These are phyloP conservation scores for Candidula unifasciata DNA, from an alignment of 2,888 invertebrate genomes.

Conservation along the genomic window DNA sequence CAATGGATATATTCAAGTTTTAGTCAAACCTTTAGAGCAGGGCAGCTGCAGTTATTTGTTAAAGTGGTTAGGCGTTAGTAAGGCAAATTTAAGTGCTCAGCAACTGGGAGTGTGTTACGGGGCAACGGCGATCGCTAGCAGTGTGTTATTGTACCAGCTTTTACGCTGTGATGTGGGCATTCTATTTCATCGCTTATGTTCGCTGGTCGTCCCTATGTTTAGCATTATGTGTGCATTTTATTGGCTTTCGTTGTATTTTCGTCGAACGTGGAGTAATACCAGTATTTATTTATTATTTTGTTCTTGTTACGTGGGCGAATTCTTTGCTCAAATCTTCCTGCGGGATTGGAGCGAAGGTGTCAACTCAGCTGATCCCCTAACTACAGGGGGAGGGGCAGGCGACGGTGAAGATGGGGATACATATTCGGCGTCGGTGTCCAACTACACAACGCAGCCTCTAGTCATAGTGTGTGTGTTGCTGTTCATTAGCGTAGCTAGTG, in stretches of 20 bases:
- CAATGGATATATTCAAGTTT: conserved; percentile 85
- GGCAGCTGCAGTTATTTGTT: conserved; percentile 70
- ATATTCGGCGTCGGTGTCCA: conserved; percentile 45
- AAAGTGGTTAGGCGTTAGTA: conserved; percentile 71
- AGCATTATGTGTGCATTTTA: conserved; percentile 75
- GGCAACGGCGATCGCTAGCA: conserved; percentile 61
- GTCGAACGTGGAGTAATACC: conserved; percentile 75
- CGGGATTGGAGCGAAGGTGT: conserved; percentile 50
- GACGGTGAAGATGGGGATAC: conserved; percentile 13
- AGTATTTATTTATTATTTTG: conserved; percentile 76
- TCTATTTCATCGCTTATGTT: conserved; percentile 72
- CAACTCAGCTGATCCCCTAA: conserved; percentile 26
- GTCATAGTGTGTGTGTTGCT: conserved; percentile 72
- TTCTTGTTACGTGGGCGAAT: conserved; percentile 76
- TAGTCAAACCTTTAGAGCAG: conserved; percentile 74
- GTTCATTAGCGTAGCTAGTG: conserved; percentile 70
- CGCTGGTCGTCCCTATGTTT: conserved; percentile 74
- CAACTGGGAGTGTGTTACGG: conserved; percentile 70
- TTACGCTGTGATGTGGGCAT: conserved; percentile 72
- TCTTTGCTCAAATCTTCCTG: conserved; percentile 70
- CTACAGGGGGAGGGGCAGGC: conserved; percentile 1
- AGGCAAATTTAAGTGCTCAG: conserved; percentile 64
- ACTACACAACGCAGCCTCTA: conserved; percentile 68
- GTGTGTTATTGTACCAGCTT: conserved; percentile 69
- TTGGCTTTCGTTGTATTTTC: conserved; percentile 74